phyloP scores from a whole-genome alignment of 53 echinoderm and acorn worm genomes.

The Patiria pectinifera region DNA sequence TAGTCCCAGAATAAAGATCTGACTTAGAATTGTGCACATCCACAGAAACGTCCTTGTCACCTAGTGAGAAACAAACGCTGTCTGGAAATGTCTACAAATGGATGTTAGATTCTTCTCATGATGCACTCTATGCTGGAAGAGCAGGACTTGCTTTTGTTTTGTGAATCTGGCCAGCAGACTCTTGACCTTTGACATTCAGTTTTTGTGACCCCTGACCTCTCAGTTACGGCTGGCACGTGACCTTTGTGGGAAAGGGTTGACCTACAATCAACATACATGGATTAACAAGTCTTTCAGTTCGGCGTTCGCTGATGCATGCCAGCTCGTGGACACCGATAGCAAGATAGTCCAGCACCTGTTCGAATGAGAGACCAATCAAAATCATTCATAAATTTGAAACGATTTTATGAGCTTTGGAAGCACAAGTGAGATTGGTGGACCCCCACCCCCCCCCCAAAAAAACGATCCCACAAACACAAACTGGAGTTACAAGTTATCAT shows the following conservation, averaged over 20 bases:
- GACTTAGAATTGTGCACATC: too few relatives aligned
- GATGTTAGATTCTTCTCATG: background rate
- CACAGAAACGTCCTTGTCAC: too few relatives aligned
- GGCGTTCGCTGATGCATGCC: constrained; percentile 92
- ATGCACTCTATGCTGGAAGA: background rate
- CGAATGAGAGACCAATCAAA: constrained; percentile 20
- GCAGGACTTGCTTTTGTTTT: background rate
- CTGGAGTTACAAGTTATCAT: too few relatives aligned
- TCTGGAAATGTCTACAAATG: too few relatives aligned
- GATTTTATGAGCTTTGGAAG: background rate
- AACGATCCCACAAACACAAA: too few relatives aligned
- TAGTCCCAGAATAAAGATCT: too few relatives aligned
- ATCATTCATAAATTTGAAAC: background rate
- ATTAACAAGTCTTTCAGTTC: constrained; percentile 90
- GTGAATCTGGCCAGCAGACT: background rate
- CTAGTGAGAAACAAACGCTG: too few relatives aligned
- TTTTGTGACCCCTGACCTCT: background rate
- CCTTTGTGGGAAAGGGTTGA: background rate
- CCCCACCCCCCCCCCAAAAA: background rate
- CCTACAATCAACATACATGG: constrained; percentile 74
- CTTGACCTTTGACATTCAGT: background rate
- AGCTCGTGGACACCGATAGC: constrained; percentile 94
- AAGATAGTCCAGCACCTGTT: constrained; percentile 91
- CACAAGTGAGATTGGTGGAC: background rate
- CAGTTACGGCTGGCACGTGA: background rate